Conservation (phyloP, 2,888 invertebrate genomes). For the Cecidostiba fungosa region DNA sequence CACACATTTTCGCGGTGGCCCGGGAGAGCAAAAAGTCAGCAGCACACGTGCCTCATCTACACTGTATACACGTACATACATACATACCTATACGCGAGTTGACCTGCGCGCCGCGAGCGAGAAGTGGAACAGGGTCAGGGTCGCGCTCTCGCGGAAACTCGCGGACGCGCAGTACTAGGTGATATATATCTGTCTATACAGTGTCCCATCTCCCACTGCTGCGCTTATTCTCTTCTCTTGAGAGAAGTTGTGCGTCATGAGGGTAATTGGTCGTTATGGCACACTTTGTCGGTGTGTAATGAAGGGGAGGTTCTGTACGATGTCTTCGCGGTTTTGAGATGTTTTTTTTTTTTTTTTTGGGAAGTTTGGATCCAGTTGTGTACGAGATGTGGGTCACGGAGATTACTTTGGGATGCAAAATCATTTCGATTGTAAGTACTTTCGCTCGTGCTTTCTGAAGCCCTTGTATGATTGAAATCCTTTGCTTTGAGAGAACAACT, state of each 20-base stretch:
- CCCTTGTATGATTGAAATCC: not conserved
- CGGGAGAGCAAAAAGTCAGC: not conserved
- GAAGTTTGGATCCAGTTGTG: not conserved
- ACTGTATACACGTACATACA: not conserved
- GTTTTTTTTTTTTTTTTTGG: not conserved
- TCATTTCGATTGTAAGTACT: too few relatives aligned
- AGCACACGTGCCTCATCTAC: not conserved
- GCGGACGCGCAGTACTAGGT: slow-evolving; percentile 18
- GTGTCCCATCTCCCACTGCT: not conserved
- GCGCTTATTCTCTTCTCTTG: not conserved
- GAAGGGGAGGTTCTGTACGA: too few relatives aligned
- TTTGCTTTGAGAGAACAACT: not conserved
- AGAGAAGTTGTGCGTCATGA: not conserved
- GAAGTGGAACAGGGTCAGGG: slow-evolving; percentile 61
- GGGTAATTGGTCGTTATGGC: not conserved
- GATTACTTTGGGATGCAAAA: not conserved
- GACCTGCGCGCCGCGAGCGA: not conserved
- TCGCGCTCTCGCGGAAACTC: slow-evolving; percentile 27
- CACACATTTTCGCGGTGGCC: not conserved
- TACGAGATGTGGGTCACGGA: not conserved
- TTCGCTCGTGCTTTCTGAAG: too few relatives aligned
- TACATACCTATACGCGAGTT: not conserved
- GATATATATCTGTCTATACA: too few relatives aligned
- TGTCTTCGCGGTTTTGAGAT: not conserved
- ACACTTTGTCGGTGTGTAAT: not conserved